Conservation (phyloP, 2,797 vertebrate genomes). For the Vultur gryphus region DNA sequence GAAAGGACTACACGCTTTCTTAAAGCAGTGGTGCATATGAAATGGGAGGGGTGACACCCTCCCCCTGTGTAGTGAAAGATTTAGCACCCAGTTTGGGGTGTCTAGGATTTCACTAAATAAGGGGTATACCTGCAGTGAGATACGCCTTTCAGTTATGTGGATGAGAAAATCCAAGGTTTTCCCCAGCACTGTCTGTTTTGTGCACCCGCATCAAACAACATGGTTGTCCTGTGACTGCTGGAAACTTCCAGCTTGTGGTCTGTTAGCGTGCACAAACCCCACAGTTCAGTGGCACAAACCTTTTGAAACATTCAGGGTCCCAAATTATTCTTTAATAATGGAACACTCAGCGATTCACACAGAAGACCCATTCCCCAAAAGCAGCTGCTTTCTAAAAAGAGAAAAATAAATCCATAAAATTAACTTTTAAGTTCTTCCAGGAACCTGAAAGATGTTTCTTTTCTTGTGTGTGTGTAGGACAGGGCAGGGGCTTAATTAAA, state of each 20-base stretch:
- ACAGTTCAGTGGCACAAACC: background rate
- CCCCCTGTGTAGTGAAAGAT: background rate
- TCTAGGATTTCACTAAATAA: background rate
- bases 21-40: background rate
- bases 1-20: background rate
- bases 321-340: background rate
- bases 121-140: background rate
- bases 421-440: background rate
- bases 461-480: background rate
- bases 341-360: background rate
- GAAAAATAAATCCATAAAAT: background rate
- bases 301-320: background rate
- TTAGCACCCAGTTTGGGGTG: background rate
- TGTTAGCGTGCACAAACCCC: background rate
- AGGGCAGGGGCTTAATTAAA: background rate
- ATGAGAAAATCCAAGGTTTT: background rate
- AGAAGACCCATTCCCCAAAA: background rate
- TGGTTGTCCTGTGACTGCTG: accelerated
- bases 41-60: background rate
- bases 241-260: background rate
- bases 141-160: background rate
- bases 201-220: background rate
- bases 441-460: background rate
- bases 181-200: background rate
- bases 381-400: background rate